These are phyloP conservation scores for Lepus oiostolus DNA, from an alignment of 2,797 vertebrate species.

Conservation along the genomic window DNA sequence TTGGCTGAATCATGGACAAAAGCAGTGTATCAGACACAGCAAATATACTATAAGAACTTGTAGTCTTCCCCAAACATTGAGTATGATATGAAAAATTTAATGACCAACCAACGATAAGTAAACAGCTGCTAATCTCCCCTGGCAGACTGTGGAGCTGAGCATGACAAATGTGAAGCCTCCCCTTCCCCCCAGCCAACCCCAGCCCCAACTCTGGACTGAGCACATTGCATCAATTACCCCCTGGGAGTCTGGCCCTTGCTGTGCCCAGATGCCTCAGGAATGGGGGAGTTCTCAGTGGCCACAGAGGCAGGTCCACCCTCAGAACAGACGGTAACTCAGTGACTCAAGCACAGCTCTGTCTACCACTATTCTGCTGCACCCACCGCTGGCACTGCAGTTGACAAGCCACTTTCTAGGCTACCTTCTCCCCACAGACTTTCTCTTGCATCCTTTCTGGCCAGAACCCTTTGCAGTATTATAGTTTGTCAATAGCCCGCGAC, in stretches of 20 bases:
- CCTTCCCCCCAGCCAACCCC: neutral
- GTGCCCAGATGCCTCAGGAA: constrained; percentile 66
- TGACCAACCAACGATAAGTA: constrained; percentile 57
- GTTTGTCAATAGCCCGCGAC: constrained; percentile 78
- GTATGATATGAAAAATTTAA: constrained; percentile 45
- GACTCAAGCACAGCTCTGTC: constrained; percentile 50
- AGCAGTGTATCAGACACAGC: neutral
- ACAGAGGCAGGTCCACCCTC: constrained; percentile 62
- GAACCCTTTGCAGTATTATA: constrained; percentile 77
- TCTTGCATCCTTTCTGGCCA: constrained; percentile 80
- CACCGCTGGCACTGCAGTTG: constrained; percentile 15
- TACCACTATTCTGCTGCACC: constrained; percentile 33
- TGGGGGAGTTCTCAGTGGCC: constrained; percentile 79
- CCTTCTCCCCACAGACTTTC: constrained; percentile 74
- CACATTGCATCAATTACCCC: constrained; percentile 82
- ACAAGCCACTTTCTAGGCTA: constrained; percentile 72
- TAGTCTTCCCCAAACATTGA: constrained; percentile 16
- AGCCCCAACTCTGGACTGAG: constrained; percentile 72
- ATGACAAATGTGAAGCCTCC: constrained; percentile 31
- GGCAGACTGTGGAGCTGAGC: neutral
- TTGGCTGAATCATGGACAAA: neutral
- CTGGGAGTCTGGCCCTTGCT: constrained; percentile 75
- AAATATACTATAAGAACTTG: constrained; percentile 7
- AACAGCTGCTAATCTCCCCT: constrained; percentile 15
- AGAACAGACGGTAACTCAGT: neutral